A percentile compares a stretch with the other conserved stretches of the same genome.
These are phyloP conservation scores for Anas platyrhynchos DNA, from an alignment of 2,113 vertebrate genomes.

Conservation along the genomic window DNA sequence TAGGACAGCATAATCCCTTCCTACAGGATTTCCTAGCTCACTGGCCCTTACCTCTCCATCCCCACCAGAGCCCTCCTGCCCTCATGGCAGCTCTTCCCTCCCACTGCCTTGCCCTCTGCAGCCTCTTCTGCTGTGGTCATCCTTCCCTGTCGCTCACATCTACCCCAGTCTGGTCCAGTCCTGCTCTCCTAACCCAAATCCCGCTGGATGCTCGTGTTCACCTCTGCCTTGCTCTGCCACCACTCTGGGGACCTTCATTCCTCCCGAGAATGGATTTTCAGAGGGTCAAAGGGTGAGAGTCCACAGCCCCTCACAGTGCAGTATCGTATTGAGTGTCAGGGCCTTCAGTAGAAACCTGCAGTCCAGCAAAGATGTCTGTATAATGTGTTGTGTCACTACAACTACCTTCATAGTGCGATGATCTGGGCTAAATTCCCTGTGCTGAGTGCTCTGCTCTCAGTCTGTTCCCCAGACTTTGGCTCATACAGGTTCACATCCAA, in stretches of 20 bases:
- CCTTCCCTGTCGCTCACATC: rapidly evolving
- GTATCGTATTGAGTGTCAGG: rapidly evolving
- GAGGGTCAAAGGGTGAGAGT: background rate
- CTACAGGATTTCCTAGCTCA: background rate
- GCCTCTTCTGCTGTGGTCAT: background rate
- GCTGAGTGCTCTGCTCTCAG: background rate
- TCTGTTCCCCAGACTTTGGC: background rate
- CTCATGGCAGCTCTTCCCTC: background rate
- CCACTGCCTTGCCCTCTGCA: background rate
- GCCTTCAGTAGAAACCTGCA: background rate
- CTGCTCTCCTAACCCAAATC: background rate
- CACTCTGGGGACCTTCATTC: background rate
- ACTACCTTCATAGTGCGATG: background rate
- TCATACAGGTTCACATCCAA: background rate
- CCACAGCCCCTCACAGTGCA: background rate
- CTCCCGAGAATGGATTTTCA: background rate
- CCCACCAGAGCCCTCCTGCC: background rate
- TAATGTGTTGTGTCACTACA: background rate
- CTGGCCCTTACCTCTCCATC: background rate
- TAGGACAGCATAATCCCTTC: background rate
- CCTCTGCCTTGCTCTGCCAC: background rate
- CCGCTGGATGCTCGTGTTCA: rapidly evolving
- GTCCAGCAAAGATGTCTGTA: rapidly evolving
- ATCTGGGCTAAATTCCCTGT: background rate
- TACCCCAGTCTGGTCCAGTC: rapidly evolving